Evolutionary conservation across 2,888 invertebrate species (phyloP).

Genomic region (Luperina testacea): DNA sequence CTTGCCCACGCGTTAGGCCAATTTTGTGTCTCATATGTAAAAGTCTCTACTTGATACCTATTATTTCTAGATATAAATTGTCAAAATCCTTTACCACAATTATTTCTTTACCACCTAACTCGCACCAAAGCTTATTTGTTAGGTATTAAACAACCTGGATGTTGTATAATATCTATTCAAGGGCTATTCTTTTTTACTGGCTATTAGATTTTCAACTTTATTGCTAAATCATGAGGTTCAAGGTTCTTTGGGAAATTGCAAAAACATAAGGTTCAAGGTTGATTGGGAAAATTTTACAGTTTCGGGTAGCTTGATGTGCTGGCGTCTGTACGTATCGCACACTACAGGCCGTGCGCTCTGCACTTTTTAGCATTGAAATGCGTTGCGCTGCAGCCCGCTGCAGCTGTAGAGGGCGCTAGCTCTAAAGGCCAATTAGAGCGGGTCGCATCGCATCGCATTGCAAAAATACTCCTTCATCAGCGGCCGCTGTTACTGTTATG

Average conservation of each 20-base stretch:
- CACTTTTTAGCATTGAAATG: neutral
- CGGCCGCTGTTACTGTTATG: neutral
- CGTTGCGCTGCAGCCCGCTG: neutral
- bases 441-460: neutral
- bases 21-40: slow-evolving; percentile 37
- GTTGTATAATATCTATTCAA: neutral
- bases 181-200: no score
- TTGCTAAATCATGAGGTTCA: no score
- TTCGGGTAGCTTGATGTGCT: no score
- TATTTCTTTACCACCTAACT: neutral
- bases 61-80: neutral
- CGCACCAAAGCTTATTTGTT: neutral
- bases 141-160: neutral
- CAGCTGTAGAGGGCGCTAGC: neutral
- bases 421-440: neutral
- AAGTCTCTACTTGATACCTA: slow-evolving; percentile 21
- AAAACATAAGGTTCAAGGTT: no score
- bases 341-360: neutral
- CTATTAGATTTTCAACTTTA: no score
- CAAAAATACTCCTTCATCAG: neutral
- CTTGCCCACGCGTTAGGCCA: slow-evolving; percentile 55
- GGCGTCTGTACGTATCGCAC: neutral
- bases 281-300: no score
- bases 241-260: no score
- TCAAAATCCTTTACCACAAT: neutral